Base-by-base conservation (phyloP, 2,888 invertebrate species). In the Steromphala cineraria region DNA sequence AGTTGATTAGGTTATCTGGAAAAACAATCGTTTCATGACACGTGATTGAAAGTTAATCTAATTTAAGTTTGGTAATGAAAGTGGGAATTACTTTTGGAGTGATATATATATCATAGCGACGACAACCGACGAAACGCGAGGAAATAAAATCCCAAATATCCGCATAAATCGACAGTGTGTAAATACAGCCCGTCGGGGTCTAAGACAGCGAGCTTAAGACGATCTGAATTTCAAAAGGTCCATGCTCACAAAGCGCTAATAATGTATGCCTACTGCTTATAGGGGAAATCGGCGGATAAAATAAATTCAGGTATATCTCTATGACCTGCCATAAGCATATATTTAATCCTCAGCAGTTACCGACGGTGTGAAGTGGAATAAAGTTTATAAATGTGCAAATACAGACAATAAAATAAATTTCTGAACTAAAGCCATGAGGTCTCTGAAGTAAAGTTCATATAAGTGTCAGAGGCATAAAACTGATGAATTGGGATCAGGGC, bases 371-470 rank as follows among this genome's bases (percentile, higher is more conserved):
- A 71, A 62, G 28, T 62, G 62, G 62, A 28, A 62, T 28, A 62
- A 71, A 71, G 8, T 15, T 19, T 36, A 71, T 71, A 71, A 31
- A 40, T 31, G 71, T 71, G 71, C 71, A 71, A 71, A 71, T 62
- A 62, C 15, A 62, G 28, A 28, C 28, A 62, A 62, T 62, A 28
- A 62, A 62, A 62, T 62, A 62, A 62, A 62, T 62, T 62, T 24
- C 21, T 24, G 19, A 46, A 46, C 46, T 10, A 10, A 46, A 46
- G 46, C 46, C 46, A 46, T 13, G 46, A 46, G 46, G 46, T 46
- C 46, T 46, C 46, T 46, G 46, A 46, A 46, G 8, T 46, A 10
- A 46, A 46, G 46, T 46, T 46, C 46, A 46, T 46, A 46, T 46
- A 46, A 46, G 46, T 46, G 46, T 46, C 46, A 46, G 46, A 10